These are phyloP conservation scores for Amniataba percoides DNA, from an alignment of 2,797 vertebrate species.

Conservation along the genomic window DNA sequence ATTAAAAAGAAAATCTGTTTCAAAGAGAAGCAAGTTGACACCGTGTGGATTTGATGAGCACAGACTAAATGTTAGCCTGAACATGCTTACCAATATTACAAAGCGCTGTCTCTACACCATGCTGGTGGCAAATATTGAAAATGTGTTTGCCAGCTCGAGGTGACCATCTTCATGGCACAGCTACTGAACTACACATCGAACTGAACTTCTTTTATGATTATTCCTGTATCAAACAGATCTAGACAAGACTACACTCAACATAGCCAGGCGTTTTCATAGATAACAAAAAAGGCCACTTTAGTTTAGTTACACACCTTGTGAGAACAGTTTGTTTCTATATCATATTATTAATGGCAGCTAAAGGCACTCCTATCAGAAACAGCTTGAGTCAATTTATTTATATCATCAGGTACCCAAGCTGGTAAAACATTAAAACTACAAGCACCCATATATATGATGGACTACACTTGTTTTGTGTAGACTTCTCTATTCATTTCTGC, in stretches of 20 bases:
- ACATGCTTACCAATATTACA: slow-evolving; percentile 47
- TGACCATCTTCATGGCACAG: slow-evolving; percentile 12
- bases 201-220: slow-evolving; percentile 6
- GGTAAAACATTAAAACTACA: slow-evolving; percentile 31
- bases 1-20: slow-evolving; percentile 54
- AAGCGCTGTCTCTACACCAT: slow-evolving; percentile 53
- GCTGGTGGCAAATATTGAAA: slow-evolving; percentile 18
- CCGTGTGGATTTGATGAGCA: slow-evolving; percentile 51
- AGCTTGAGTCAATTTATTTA: slow-evolving; percentile 18
- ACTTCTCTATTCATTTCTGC: neutral
- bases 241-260: neutral
- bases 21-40: slow-evolving; percentile 55
- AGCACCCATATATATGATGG: slow-evolving; percentile 17
- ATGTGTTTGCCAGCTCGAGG: slow-evolving; percentile 32
- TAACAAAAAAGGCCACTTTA: neutral
- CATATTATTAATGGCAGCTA: neutral
- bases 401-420: slow-evolving; percentile 24
- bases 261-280: neutral
- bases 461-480: slow-evolving; percentile 9
- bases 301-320: neutral
- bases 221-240: neutral
- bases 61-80: slow-evolving; percentile 59
- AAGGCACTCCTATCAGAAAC: slow-evolving; percentile 14
- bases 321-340: slow-evolving; percentile 12
- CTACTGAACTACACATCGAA: slow-evolving; percentile 30